Evolutionary conservation across 2,113 vertebrate genomes (phyloP).

Genomic region (Scatophagus argus): DNA sequence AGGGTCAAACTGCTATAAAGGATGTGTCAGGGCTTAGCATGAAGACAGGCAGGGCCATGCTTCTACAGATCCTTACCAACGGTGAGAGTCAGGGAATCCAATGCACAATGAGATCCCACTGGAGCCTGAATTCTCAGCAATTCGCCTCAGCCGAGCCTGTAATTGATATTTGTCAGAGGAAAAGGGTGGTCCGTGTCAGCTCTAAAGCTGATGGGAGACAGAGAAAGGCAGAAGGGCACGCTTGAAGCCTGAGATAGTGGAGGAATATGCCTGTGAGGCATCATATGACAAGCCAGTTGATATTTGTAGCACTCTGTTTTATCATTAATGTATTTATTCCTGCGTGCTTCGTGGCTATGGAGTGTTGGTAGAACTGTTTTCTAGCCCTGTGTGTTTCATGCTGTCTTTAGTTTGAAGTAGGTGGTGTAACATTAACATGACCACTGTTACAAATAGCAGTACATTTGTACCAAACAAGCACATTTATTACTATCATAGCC

Average conservation of each 20-base stretch:
- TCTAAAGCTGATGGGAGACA: constrained; percentile 27
- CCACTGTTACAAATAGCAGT: neutral
- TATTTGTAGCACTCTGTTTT: constrained; percentile 1
- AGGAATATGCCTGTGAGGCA: neutral
- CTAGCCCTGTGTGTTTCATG: neutral
- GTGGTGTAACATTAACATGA: neutral
- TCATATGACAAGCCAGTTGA: neutral
- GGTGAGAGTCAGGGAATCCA: constrained; percentile 63
- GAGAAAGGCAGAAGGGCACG: constrained; percentile 12
- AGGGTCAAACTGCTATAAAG: constrained; percentile 59
- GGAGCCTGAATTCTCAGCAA: constrained; percentile 49
- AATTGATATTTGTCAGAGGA: constrained; percentile 76
- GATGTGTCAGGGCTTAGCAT: constrained; percentile 67
- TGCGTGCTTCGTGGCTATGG: neutral
- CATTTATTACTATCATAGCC: neutral
- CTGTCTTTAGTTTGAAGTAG: too few species aligned
- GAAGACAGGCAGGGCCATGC: constrained; percentile 43
- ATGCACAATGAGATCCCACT: constrained; percentile 67
- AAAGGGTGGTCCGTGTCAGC: constrained; percentile 63
- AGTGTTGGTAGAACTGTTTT: neutral
- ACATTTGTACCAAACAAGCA: neutral
- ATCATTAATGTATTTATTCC: constrained; percentile 3
- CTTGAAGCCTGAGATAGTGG: constrained; percentile 1
- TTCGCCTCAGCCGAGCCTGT: constrained; percentile 56
- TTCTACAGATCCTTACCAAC: constrained; percentile 54